Percentiles rank a stretch among this genome's conserved stretches.
phyloP scores from a whole-genome alignment of 2,888 invertebrate genomes.

The Tipula helvola region DNA sequence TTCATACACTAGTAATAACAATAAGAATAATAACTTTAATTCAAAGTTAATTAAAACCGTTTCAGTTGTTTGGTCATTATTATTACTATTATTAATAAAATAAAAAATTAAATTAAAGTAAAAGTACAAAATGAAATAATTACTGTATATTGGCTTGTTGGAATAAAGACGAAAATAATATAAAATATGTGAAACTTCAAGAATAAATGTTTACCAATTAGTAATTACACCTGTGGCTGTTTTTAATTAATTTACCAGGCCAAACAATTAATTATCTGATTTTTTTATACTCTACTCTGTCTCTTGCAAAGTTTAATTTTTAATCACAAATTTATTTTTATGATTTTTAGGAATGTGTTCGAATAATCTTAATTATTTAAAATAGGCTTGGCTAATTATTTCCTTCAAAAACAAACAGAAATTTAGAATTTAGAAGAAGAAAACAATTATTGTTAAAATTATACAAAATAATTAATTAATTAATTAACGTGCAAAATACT shows the following conservation, averaged over 20 bases:
- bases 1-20: not conserved
- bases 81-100: not conserved
- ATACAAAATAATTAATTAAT: constrained; percentile 7
- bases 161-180: not conserved
- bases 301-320: not conserved
- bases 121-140: not conserved
- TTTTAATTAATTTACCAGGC: not conserved
- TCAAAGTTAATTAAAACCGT: not conserved
- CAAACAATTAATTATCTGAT: not conserved
- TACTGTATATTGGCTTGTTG: not conserved
- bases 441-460: not conserved
- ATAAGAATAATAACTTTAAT: not conserved
- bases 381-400: not conserved
- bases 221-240: not conserved
- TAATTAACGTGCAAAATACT: not conserved
- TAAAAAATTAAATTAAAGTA: not conserved
- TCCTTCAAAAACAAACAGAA: not conserved
- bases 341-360: not conserved
- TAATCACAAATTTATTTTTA: not conserved
- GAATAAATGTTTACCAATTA: not conserved
- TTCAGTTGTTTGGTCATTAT: not conserved
- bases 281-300: not conserved
- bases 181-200: not conserved
- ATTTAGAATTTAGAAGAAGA: not conserved
- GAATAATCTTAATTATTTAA: not conserved